These are phyloP conservation scores for Chelmon rostratus DNA, from an alignment of 2,797 vertebrate species.

Conservation along the genomic window DNA sequence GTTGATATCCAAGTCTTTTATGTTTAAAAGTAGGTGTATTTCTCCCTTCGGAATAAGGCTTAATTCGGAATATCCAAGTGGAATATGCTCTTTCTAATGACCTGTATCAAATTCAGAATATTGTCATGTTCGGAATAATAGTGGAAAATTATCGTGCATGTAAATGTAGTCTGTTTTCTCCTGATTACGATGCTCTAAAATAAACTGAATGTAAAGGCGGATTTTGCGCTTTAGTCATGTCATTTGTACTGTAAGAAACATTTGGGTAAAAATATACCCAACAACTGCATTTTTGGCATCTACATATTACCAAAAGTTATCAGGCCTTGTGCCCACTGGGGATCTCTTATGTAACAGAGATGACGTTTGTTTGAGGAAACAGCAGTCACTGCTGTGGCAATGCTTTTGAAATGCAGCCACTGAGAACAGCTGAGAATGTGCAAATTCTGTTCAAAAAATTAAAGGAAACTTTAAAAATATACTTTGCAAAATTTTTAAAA, in stretches of 20 bases:
- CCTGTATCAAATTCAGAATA: too few relatives aligned
- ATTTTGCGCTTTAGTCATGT: slow-evolving; percentile 13
- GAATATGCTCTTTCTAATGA: too few relatives aligned
- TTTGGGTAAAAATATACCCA: slow-evolving; percentile 34
- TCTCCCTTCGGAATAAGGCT: too few relatives aligned
- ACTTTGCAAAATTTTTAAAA: not conserved
- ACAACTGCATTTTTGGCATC: slow-evolving; percentile 26
- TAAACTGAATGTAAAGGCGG: slow-evolving; percentile 23
- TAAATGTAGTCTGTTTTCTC: not conserved
- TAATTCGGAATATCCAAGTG: too few relatives aligned
- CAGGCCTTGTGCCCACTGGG: slow-evolving; percentile 65
- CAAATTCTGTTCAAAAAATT: not conserved
- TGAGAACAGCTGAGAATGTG: not conserved
- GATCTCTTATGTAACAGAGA: slow-evolving; percentile 38
- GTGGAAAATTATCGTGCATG: too few relatives aligned
- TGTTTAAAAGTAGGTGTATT: too few relatives aligned
- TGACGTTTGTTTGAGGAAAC: not conserved
- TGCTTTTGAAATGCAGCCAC: not conserved
- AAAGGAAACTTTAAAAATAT: too few relatives aligned
- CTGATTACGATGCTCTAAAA: slow-evolving; percentile 20
- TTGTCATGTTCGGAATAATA: too few relatives aligned
- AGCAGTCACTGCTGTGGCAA: not conserved
- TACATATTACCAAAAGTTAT: slow-evolving; percentile 21
- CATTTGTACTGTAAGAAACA: slow-evolving; percentile 16
- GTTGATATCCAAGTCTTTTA: too few relatives aligned